Conservation (phyloP, 2,888 invertebrate genomes). For the Unio delphinus region DNA sequence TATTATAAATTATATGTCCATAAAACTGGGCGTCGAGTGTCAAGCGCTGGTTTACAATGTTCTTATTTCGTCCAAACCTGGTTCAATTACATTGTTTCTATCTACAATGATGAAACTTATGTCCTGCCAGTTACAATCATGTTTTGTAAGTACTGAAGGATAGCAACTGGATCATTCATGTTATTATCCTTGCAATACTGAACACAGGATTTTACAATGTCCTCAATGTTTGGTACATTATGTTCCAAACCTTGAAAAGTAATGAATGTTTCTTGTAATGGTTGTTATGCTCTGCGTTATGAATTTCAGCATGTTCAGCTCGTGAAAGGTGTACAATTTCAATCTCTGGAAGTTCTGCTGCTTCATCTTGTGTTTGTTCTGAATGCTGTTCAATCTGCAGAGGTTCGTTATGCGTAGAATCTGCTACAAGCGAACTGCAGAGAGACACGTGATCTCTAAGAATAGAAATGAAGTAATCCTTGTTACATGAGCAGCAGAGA, state of each 20-base stretch:
- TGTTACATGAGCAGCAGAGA: neutral
- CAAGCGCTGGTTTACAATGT: neutral
- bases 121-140: constrained; percentile 15
- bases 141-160: neutral
- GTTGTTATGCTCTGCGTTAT: neutral
- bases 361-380: too few relatives aligned
- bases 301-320: neutral
- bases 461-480: constrained; percentile 2
- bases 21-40: constrained; percentile 21
- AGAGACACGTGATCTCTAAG: constrained; percentile 9
- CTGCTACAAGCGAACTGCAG: constrained; percentile 1
- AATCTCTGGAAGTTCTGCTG: too few relatives aligned
- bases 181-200: too few relatives aligned
- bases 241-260: too few relatives aligned
- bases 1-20: constrained; percentile 7
- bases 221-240: too few relatives aligned
- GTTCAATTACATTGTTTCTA: constrained; percentile 10
- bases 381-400: too few relatives aligned
- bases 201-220: too few relatives aligned
- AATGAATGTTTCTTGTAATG: too few relatives aligned
- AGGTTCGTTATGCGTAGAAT: neutral
- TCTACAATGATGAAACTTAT: constrained; percentile 22
- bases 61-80: constrained; percentile 17
- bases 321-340: too few relatives aligned
- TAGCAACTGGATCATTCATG: neutral